Conservation (phyloP, 1,140 invertebrate species). For the Helicorthomorpha holstii region DNA sequence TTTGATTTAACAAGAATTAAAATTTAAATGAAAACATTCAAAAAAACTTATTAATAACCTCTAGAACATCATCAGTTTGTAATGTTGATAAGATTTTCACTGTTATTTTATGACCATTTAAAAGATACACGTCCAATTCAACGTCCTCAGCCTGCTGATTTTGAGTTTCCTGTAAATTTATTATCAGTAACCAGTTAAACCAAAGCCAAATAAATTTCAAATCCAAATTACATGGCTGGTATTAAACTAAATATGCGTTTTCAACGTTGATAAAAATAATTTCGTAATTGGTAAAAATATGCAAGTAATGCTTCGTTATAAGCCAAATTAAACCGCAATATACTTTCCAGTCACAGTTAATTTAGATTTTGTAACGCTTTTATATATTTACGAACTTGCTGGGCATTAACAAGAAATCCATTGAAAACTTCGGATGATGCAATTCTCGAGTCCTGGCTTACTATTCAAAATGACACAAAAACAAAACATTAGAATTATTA, state of each 20-base stretch:
- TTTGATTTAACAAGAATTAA: conserved; percentile 4
- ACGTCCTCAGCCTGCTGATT: conserved; percentile 48
- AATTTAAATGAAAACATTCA: background rate
- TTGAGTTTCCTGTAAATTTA: conserved; percentile 7
- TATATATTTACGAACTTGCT: conserved; percentile 40
- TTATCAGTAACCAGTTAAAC: background rate
- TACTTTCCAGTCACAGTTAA: too few relatives aligned
- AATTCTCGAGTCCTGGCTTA: conserved; percentile 30
- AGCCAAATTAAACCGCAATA: too few relatives aligned
- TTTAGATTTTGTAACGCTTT: too few relatives aligned
- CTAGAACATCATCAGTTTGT: conserved; percentile 59
- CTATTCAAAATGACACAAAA: background rate
- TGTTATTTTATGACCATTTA: conserved; percentile 67
- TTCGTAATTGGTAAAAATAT: background rate
- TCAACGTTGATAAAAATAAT: background rate
- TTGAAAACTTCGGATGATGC: conserved; percentile 60
- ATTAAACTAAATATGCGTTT: background rate
- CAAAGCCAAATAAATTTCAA: background rate
- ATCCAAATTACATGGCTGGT: background rate
- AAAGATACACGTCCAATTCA: conserved; percentile 59
- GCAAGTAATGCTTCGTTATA: conserved; percentile 10
- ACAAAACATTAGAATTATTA: background rate
- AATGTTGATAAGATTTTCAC: conserved; percentile 64
- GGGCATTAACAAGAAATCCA: conserved; percentile 73
- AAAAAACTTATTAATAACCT: conserved; percentile 27